These are phyloP conservation scores for Meganola albula DNA, from an alignment of 2,888 invertebrate genomes.

Conservation along the genomic window DNA sequence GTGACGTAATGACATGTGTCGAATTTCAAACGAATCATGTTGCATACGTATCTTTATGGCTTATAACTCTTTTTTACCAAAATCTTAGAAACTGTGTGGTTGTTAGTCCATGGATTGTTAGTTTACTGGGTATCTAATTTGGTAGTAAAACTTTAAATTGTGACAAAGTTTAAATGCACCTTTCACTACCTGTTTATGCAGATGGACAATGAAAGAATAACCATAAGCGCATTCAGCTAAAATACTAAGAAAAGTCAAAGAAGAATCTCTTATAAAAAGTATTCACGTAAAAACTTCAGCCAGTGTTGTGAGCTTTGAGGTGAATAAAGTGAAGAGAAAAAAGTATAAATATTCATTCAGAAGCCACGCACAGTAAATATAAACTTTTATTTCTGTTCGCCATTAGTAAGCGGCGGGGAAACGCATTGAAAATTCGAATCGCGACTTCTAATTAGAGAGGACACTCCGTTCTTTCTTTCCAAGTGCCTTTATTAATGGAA, in stretches of 20 bases:
- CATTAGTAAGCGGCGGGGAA: slow-evolving; percentile 53
- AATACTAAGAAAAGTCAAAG: slow-evolving; percentile 47
- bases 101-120: too few relatives aligned
- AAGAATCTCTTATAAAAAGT: slow-evolving; percentile 53
- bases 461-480: slow-evolving; percentile 55
- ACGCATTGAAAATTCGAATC: slow-evolving; percentile 72
- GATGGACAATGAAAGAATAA: too few relatives aligned
- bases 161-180: too few relatives aligned
- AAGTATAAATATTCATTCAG: slow-evolving; percentile 72
- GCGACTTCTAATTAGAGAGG: slow-evolving; percentile 71
- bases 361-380: slow-evolving; percentile 70
- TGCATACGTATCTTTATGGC: too few relatives aligned
- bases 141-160: too few relatives aligned
- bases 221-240: slow-evolving; percentile 39
- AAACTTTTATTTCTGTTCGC: slow-evolving; percentile 72
- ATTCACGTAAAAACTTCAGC: slow-evolving; percentile 52
- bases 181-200: too few relatives aligned
- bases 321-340: slow-evolving; percentile 59
- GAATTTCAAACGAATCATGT: too few relatives aligned
- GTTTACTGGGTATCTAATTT: too few relatives aligned
- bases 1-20: slow-evolving; percentile 33
- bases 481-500: slow-evolving; percentile 65
- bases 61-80: too few relatives aligned
- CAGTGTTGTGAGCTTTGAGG: slow-evolving; percentile 48
- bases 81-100: too few relatives aligned